These are phyloP conservation scores for Neocrepidodera transversa DNA, from an alignment of 2,888 invertebrate species.

Conservation along the genomic window DNA sequence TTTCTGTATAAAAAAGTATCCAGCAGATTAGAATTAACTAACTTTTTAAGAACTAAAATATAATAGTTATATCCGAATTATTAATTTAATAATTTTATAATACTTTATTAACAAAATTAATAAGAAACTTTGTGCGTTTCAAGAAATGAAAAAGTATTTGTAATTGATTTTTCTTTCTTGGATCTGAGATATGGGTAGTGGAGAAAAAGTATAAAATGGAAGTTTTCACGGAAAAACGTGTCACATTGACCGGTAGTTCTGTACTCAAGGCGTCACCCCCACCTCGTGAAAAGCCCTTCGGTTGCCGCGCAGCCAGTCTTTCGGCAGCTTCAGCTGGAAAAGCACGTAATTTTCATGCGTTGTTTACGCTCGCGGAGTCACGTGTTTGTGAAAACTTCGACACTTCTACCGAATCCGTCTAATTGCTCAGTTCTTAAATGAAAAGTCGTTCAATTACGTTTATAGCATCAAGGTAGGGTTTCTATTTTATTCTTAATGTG, in stretches of 20 bases:
- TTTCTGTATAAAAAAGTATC: no score
- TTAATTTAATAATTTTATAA: no score
- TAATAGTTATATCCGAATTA: no score
- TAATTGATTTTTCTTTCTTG: not conserved
- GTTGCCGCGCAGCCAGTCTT: constrained; percentile 55
- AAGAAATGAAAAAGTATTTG: not conserved
- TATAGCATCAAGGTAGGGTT: not conserved
- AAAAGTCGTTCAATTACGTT: constrained; percentile 1
- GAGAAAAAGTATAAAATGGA: constrained; percentile 20
- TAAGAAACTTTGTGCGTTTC: no score
- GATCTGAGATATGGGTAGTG: not conserved
- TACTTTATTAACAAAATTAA: no score
- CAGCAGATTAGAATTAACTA: no score
- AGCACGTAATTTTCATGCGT: constrained; percentile 44
- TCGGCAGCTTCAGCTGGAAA: constrained; percentile 52
- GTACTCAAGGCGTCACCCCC: constrained; percentile 54
- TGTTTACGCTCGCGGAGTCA: constrained; percentile 28
- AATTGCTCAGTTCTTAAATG: constrained; percentile 3
- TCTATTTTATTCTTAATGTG: not conserved
- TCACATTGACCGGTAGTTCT: constrained; percentile 53
- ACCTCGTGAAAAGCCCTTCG: constrained; percentile 49
- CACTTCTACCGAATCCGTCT: constrained; percentile 32
- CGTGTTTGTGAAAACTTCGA: constrained; percentile 37
- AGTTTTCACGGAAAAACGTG: constrained; percentile 47
- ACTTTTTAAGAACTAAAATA: no score